Conservation (phyloP, 2,888 invertebrate species). For the Chaitophorus viminalis region DNA sequence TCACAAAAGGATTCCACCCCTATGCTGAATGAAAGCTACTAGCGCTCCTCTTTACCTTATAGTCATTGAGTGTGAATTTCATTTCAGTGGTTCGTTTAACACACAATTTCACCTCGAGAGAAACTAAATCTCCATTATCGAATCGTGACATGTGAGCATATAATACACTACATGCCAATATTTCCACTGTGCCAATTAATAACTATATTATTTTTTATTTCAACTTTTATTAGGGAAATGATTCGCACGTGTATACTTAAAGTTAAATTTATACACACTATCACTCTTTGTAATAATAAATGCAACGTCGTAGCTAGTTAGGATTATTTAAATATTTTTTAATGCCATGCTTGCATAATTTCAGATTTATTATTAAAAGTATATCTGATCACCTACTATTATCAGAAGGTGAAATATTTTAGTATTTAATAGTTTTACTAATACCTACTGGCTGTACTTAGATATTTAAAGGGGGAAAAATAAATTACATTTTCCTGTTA, state of each 20-base stretch:
- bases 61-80: slow-evolving; percentile 44
- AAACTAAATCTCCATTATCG: slow-evolving; percentile 43
- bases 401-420: no score
- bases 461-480: no score
- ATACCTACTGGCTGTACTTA: no score
- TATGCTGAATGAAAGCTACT: slow-evolving; percentile 18
- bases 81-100: slow-evolving; percentile 46
- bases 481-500: no score
- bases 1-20: slow-evolving; percentile 44
- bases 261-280: neutral
- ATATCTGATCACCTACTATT: no score
- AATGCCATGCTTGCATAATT: no score
- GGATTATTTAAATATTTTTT: no score
- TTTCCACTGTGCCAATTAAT: neutral
- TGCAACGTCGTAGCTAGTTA: no score
- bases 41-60: neutral
- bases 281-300: no score
- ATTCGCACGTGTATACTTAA: neutral
- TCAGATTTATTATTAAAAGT: no score
- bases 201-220: slow-evolving; percentile 2
- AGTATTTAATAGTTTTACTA: no score
- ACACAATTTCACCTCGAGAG: slow-evolving; percentile 39
- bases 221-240: neutral
- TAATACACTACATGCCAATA: neutral
- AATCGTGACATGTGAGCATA: slow-evolving; percentile 22